Conservation (phyloP, 2,888 invertebrate species). For the Pardosa pseudoannulata region DNA sequence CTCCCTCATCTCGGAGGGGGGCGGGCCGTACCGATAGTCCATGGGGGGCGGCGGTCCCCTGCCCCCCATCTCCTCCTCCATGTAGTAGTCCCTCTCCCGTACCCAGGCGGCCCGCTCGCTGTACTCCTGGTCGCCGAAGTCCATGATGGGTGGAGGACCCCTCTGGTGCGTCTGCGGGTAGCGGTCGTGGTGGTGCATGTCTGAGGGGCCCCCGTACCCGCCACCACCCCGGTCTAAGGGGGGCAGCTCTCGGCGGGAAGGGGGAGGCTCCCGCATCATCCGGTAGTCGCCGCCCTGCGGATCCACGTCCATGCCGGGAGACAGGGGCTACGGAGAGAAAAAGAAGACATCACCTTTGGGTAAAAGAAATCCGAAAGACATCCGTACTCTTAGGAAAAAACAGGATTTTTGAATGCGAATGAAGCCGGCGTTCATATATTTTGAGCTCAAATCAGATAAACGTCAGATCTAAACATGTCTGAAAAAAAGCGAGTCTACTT, state of each 20-base stretch:
- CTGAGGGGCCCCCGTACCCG: slow-evolving; percentile 27
- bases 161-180: slow-evolving; percentile 62
- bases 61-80: slow-evolving; percentile 45
- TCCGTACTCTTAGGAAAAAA: too few relatives aligned
- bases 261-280: slow-evolving; percentile 48
- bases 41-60: slow-evolving; percentile 16
- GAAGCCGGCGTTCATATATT: too few relatives aligned
- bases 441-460: too few relatives aligned
- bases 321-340: slow-evolving; percentile 56
- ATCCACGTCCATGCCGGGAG: slow-evolving; percentile 56
- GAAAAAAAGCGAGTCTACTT: too few relatives aligned
- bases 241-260: slow-evolving; percentile 41
- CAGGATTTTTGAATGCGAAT: too few relatives aligned
- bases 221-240: slow-evolving; percentile 28
- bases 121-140: slow-evolving; percentile 58
- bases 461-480: too few relatives aligned
- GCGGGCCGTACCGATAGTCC: slow-evolving; percentile 30
- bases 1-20: slow-evolving; percentile 63
- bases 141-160: slow-evolving; percentile 34
- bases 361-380: too few relatives aligned
- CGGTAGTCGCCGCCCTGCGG: slow-evolving; percentile 33
- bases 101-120: slow-evolving; percentile 51
- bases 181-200: slow-evolving; percentile 57
- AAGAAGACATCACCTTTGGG: too few relatives aligned
- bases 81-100: slow-evolving; percentile 51